A percentile compares a stretch with the other conserved stretches of the same genome.
These are phyloP conservation scores for Myopa testacea DNA, from an alignment of 2,888 invertebrate genomes.

Conservation along the genomic window DNA sequence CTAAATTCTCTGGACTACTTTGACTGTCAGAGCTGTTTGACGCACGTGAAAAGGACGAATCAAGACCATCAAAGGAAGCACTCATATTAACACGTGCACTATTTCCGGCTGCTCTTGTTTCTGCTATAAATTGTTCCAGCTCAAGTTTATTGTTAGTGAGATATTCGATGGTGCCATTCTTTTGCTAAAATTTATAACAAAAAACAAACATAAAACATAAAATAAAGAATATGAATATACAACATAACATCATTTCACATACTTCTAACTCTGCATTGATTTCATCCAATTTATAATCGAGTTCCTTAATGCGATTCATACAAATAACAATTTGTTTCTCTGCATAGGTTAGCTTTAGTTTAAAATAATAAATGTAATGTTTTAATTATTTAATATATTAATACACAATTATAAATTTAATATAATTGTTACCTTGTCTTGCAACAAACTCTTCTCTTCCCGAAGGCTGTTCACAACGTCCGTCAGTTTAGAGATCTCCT, in stretches of 20 bases:
- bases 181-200: slow-evolving; percentile 46
- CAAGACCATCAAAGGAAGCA: slow-evolving; percentile 58
- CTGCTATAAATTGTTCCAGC: slow-evolving; percentile 60
- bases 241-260: slow-evolving; percentile 42
- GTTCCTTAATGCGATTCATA: slow-evolving; percentile 53
- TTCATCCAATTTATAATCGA: slow-evolving; percentile 55
- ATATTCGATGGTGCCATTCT: slow-evolving; percentile 50
- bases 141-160: slow-evolving; percentile 59
- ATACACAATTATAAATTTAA: not conserved
- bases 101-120: slow-evolving; percentile 54
- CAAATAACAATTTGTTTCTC: slow-evolving; percentile 53
- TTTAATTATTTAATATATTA: not conserved
- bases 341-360: slow-evolving; percentile 51
- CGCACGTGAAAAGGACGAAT: slow-evolving; percentile 53
- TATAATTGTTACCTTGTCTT: slow-evolving; percentile 53
- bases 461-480: slow-evolving; percentile 53
- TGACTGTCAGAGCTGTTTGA: slow-evolving; percentile 54
- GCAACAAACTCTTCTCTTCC: slow-evolving; percentile 52
- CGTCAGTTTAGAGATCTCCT: slow-evolving; percentile 51
- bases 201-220: not conserved
- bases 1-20: slow-evolving; percentile 64
- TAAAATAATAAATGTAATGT: not conserved
- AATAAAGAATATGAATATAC: not conserved
- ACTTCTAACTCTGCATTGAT: slow-evolving; percentile 50
- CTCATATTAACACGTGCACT: slow-evolving; percentile 57